These are phyloP conservation scores for Eulimnadia texana DNA, from an alignment of 1,140 invertebrate species.

Conservation along the genomic window DNA sequence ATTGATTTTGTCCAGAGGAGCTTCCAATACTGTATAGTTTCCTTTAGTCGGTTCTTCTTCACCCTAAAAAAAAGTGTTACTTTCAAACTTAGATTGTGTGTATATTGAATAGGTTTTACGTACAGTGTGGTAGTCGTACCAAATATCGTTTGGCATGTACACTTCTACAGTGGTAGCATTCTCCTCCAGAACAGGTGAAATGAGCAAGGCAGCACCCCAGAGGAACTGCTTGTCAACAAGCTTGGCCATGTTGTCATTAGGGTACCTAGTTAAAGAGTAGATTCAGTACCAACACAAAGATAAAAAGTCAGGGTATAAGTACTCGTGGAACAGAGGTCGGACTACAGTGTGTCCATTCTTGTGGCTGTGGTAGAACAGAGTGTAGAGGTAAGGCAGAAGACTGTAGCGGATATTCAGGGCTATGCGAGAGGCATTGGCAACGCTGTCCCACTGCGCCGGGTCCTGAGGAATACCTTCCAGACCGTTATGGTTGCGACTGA, in stretches of 20 bases:
- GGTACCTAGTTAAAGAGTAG: conserved; percentile 24
- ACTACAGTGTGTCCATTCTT: conserved; percentile 29
- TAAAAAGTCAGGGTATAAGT: background rate
- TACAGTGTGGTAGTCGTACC: conserved; percentile 32
- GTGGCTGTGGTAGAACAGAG: conserved; percentile 29
- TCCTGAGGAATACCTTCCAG: conserved; percentile 21
- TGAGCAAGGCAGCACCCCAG: conserved; percentile 24
- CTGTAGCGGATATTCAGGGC: conserved; percentile 29
- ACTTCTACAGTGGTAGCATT: conserved; percentile 16
- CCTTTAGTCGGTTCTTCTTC: background rate
- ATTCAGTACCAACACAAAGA: background rate
- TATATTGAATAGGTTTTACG: background rate
- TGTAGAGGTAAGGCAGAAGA: conserved; percentile 34
- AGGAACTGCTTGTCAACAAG: conserved; percentile 24
- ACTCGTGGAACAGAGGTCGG: conserved; percentile 30
- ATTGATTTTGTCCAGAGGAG: conserved; percentile 42
- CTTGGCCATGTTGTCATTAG: conserved; percentile 21
- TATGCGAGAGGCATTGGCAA: conserved; percentile 23
- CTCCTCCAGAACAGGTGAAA: conserved; percentile 22
- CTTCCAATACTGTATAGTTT: conserved; percentile 32
- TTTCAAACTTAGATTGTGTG: background rate
- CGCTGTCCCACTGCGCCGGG: conserved; percentile 25
- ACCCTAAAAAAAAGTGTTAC: conserved; percentile 10
- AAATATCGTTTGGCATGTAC: conserved; percentile 29
- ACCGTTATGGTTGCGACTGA: conserved; percentile 34